Percentiles rank a stretch among this genome's conserved stretches.
Conservation (phyloP, 2,888 invertebrate species). For the Zaprionus lineosus region DNA sequence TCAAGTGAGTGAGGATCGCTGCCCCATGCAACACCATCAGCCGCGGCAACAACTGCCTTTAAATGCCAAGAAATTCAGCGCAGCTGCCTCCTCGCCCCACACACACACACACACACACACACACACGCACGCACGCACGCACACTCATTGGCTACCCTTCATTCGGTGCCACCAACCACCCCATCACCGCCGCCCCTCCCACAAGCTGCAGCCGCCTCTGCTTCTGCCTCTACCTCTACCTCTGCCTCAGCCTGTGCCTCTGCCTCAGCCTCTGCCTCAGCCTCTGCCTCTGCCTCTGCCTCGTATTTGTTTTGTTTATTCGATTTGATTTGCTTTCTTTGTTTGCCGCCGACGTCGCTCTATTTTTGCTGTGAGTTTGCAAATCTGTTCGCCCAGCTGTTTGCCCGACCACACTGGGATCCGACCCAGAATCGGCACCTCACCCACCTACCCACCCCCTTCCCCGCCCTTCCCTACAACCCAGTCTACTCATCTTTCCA, state of each 20-base stretch:
- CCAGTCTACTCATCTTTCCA: no score
- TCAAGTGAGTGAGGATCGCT: conserved; percentile 74
- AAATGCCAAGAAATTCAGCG: conserved; percentile 66
- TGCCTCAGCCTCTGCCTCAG: conserved; percentile 16
- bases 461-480: not conserved
- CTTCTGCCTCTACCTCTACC: conserved; percentile 9
- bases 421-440: conserved; percentile 16
- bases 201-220: no score
- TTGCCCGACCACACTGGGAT: conserved; percentile 17
- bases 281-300: conserved; percentile 11
- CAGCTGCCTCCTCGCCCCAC: conserved; percentile 35
- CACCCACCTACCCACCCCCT: not conserved
- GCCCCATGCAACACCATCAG: conserved; percentile 46
- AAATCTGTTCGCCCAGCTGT: conserved; percentile 66
- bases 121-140: no score
- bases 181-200: no score
- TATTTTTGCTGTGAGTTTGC: conserved; percentile 61
- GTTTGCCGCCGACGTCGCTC: conserved; percentile 57
- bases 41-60: conserved; percentile 53
- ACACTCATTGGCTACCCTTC: no score
- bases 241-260: conserved; percentile 1
- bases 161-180: no score
- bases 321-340: conserved; percentile 65
- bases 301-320: conserved; percentile 69
- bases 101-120: not conserved